Base-by-base conservation (phyloP, 2,888 invertebrate species). In the Stenchaetothrips biformis region DNA sequence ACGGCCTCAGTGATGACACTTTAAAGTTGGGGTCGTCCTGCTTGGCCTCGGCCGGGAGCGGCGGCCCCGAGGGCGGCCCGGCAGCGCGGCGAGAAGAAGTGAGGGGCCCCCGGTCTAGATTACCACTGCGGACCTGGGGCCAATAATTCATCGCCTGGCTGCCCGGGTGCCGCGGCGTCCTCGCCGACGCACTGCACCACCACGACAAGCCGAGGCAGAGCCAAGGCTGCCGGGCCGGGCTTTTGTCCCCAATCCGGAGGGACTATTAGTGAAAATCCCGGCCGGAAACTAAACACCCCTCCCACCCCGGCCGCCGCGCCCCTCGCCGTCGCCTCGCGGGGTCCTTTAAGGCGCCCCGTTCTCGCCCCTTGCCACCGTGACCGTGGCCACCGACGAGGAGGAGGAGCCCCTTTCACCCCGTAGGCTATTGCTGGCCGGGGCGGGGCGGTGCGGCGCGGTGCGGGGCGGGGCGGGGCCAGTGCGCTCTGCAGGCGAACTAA, bases 231-330 rank as follows among this genome's bases (percentile, higher is more conserved):
- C 67, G 67, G 21, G 9, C n/a, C 67, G 7, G 25, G 21, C 67
- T 74, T 37, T 74, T 74, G 67, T 74, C 67, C 67, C 11, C 67
- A 74, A 74, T 74, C 67, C 67, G 67, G 25, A 21, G 67, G 67
- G 67, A 74, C 67, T 74, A 74, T 74, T 74, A 74, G 67, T 21
- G 67, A 74, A 74, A 74, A 74, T 74, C 67, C 67, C 25, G 67
- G 21, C 67, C 67, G 67, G 67, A 74, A 74, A 74, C 67, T 74
- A 21, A 74, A 74, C 67, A 74, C 67, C 67, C 37, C 67, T 21
- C 67, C 21, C 67, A 7, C 11, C 67, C 67, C 25, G 9, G 11
- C 25, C 25, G 0, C 53, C 9, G 13, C 53, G 11, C 53, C 8
- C 37, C 37, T 37, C 37, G 37, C 37, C 37, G 37, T 9, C 2